Conservation (phyloP, 2,113 vertebrate species). For the Stigmatopora nigra region DNA sequence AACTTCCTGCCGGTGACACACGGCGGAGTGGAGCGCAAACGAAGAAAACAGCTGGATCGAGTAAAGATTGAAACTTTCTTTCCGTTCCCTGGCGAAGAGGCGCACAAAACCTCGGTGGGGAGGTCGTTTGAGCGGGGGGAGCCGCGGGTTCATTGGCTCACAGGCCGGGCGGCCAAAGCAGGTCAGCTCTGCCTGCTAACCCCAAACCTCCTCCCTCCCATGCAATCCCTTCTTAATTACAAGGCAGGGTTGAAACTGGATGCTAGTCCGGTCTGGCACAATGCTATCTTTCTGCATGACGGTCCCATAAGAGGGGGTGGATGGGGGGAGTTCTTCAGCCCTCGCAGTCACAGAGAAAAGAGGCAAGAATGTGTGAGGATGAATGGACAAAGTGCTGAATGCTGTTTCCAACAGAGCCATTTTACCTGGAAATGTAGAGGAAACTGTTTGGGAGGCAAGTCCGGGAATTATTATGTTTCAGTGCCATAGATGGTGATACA, state of each 20-base stretch:
- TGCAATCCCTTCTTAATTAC: slow-evolving; percentile 72
- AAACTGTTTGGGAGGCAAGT: slow-evolving; percentile 27
- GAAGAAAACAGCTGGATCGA: not conserved
- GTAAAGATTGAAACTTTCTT: slow-evolving; percentile 7
- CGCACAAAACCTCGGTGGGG: slow-evolving; percentile 59
- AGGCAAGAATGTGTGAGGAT: slow-evolving; percentile 52
- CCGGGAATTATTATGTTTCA: too few relatives aligned
- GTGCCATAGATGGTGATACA: too few relatives aligned
- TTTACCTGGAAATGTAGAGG: slow-evolving; percentile 44
- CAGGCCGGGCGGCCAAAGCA: slow-evolving; percentile 47
- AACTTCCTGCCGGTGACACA: slow-evolving; percentile 8
- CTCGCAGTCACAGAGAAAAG: slow-evolving; percentile 48
- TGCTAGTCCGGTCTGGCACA: slow-evolving; percentile 51
- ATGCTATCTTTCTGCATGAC: slow-evolving; percentile 73
- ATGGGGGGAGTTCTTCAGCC: slow-evolving; percentile 31
- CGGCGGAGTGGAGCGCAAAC: slow-evolving; percentile 11
- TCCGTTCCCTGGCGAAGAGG: slow-evolving; percentile 36
- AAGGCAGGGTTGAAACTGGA: slow-evolving; percentile 67
- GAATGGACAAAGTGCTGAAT: slow-evolving; percentile 46
- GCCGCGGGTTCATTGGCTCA: slow-evolving; percentile 34
- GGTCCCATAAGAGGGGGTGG: slow-evolving; percentile 56
- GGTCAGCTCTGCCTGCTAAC: slow-evolving; percentile 35
- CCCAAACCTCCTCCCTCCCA: not conserved
- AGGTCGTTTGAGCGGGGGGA: slow-evolving; percentile 42
- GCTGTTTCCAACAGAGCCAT: slow-evolving; percentile 53